Evolutionary conservation across 2,113 vertebrate genomes (phyloP), one percentile per base, ranked within the genome.

Genomic region (Rhipidura dahli): DNA sequence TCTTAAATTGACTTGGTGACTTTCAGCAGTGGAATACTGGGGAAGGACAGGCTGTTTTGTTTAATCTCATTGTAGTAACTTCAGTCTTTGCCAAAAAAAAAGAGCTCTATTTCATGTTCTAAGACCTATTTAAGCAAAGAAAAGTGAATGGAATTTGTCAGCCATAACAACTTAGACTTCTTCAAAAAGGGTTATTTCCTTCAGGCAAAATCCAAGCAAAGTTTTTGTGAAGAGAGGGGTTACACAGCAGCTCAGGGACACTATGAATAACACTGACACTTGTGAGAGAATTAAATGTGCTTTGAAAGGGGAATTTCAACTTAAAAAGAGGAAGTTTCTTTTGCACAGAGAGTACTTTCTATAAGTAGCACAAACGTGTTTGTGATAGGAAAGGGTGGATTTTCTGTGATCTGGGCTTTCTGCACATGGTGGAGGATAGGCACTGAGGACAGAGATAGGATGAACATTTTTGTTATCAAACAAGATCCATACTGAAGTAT

Each of bases 271-370:
- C 45, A 65, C 26, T 66, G 49, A 44, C 33, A 17, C 56, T 95
- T 78, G 51, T 75, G 51, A 89, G 57, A 85, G 33, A 78, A 63
- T 92, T 83, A 64, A 69, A 71, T 31, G 15, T 75, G 20, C 60
- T 90, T 84, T 94, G 64, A 93, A 94, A 96, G 95, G 93, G 95
- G 95, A 95, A 96, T 72, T 97, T 97, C n/a, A 35, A 0, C 60
- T 64, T 53, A 37, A 76, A 95, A 97, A 93, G 91, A 84, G 94
- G 95, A 96, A 96, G 80, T 12, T 82, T 71, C 56, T 95, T 78
- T 87, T 60, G 77, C 40, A 68, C 73, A 60, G 21, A 56, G n/a
- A 21, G 60, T 42, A 40, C 69, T 92, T 88, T 66, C 75, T 83
- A 3, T 77, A 83, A 88, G 57, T 72, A 80, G 49, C 42, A n/a